Evolutionary conservation across 2,797 vertebrate species (phyloP).

Genomic region (Decapterus maruadsi): DNA sequence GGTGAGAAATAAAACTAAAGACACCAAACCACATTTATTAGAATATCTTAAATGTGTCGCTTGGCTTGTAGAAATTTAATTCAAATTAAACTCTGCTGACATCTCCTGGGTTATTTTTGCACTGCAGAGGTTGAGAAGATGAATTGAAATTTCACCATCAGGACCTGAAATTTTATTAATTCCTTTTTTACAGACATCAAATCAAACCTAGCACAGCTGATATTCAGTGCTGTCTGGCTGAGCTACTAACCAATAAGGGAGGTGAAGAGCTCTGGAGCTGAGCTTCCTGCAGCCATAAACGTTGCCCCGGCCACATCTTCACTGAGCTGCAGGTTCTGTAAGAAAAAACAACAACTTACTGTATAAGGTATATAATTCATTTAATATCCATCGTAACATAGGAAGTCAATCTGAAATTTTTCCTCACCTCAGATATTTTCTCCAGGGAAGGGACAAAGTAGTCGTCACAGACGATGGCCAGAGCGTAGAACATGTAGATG

Average conservation of each 20-base stretch:
- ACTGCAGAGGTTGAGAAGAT: constrained; percentile 27
- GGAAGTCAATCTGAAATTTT: not conserved
- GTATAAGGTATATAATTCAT: too few species aligned
- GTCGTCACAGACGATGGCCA: constrained; percentile 88
- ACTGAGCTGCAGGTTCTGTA: constrained; percentile 87
- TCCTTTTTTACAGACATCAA: not conserved
- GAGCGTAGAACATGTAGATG: constrained; percentile 89
- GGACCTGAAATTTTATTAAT: not conserved
- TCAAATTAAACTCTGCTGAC: constrained; percentile 55
- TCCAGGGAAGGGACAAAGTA: constrained; percentile 89
- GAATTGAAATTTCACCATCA: not conserved
- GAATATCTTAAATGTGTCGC: not conserved
- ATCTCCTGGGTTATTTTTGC: constrained; percentile 49
- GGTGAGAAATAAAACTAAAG: not conserved
- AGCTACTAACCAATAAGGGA: constrained; percentile 85
- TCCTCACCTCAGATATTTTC: constrained; percentile 88
- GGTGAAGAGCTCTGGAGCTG: constrained; percentile 88
- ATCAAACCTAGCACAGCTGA: too few species aligned
- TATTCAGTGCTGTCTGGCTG: not conserved
- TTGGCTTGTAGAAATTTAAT: not conserved
- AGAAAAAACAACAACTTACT: not conserved
- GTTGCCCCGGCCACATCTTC: constrained; percentile 89
- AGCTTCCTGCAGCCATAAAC: constrained; percentile 89
- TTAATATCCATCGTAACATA: not conserved
- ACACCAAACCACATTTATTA: not conserved